Evolutionary conservation across 2,888 invertebrate species (phyloP).

Genomic region (Leistus spinibarbis): DNA sequence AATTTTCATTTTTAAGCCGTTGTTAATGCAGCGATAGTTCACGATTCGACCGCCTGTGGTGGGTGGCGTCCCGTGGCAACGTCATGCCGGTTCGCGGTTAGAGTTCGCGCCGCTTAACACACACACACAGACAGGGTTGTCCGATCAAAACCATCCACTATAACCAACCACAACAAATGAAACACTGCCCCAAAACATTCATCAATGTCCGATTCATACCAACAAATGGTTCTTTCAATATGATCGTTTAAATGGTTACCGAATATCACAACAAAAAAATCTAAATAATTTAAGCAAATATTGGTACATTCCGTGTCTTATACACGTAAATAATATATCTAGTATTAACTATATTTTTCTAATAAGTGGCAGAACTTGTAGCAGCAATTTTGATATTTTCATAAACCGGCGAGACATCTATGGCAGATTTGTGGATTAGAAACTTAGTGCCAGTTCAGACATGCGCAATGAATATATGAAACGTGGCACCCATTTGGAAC

Average conservation of each 20-base stretch:
- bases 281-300: too few relatives aligned
- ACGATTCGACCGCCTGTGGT: conserved; percentile 10
- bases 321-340: too few relatives aligned
- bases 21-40: neutral
- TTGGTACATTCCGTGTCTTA: neutral
- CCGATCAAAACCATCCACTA: neutral
- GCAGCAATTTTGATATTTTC: too few relatives aligned
- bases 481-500: too few relatives aligned
- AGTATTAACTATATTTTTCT: neutral
- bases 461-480: too few relatives aligned
- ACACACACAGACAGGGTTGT: neutral
- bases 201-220: neutral
- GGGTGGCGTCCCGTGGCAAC: conserved; percentile 19
- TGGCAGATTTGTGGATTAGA: too few relatives aligned
- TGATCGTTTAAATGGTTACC: neutral
- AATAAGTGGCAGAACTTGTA: too few relatives aligned
- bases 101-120: conserved; percentile 44
- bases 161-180: neutral
- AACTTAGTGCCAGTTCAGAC: too few relatives aligned
- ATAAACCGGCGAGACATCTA: too few relatives aligned
- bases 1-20: neutral
- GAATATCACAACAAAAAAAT: too few relatives aligned
- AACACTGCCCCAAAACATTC: neutral
- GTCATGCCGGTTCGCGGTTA: conserved; percentile 40
- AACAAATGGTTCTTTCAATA: neutral